Base-by-base conservation (phyloP, 1,140 invertebrate species). In the Trichoplusia ni region DNA sequence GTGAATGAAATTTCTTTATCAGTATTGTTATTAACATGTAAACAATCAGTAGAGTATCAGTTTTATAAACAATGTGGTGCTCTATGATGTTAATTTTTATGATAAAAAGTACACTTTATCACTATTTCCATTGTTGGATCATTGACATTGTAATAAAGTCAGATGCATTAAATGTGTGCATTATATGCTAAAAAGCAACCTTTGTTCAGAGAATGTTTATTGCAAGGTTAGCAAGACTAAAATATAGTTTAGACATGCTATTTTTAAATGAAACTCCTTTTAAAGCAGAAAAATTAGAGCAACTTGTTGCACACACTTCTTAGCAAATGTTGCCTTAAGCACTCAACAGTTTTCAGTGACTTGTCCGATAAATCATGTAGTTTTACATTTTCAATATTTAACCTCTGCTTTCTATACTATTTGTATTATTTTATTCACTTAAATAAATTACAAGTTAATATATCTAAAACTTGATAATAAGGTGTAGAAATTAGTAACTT, bases 11-110 rank as follows among this genome's bases (percentile, higher is more conserved):
- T 33, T 40, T 11, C 2, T 16, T 54, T 44, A 40, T 63, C 60
- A 63, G 46, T 29, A 51, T 44, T 14, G 11, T 27, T 14, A 8
- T 19, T 59, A 14, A 27, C 23, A 59, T 46, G 54, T 11, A 46
- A 27, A 37, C 38, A n/a, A 23, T 21, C 7, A 25, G 2, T n/a
- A 29, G 25, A 38, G 14, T 53, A 13, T 13, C 7, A 35, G 27
- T 35, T 19, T 7, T 29, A 16, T 49, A 16, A 27, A 47, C 29
- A 27, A 27, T 47, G 11, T 11, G 29, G 44, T 47, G 13, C 7
- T 4, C 25, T 47, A 18, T 27, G 27, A 47, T 47, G 13, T 46
- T 14, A 14, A 46, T 46, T 5, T 27, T 0, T 47, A 25, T 16
- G 14, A 16, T 40, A 40, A 16, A 8, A 13, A 8, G 37, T 40